Conservation (phyloP, 2,888 invertebrate species). For the Eristalinus aeneus region DNA sequence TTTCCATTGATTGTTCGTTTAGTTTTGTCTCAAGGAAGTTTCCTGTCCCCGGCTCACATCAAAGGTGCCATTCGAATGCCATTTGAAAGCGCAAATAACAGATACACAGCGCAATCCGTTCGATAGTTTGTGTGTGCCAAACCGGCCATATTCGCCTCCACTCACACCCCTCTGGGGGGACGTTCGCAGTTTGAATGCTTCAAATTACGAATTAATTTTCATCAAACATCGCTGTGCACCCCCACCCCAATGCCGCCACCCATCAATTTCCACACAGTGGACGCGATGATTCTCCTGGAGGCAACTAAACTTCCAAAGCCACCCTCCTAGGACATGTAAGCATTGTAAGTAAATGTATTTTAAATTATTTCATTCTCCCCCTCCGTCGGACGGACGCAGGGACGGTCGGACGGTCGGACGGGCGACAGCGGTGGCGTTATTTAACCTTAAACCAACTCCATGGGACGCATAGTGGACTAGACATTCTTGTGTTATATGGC, state of each 20-base stretch:
- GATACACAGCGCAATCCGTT: background rate
- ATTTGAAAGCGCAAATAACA: background rate
- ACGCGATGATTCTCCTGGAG: conserved; percentile 23
- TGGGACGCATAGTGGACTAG: conserved; percentile 69
- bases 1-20: conserved; percentile 42
- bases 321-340: conserved; percentile 66
- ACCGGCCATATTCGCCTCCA: conserved; percentile 10
- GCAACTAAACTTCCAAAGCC: conserved; percentile 56
- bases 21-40: conserved; percentile 2
- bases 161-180: conserved; percentile 1
- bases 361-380: conserved; percentile 54
- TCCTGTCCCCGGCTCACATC: background rate
- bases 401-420: too few relatives aligned
- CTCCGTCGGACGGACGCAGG: background rate
- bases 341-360: conserved; percentile 71
- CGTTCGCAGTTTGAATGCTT: conserved; percentile 48
- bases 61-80: background rate
- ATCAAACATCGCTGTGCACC: conserved; percentile 64
- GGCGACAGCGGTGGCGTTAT: conserved; percentile 31
- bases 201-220: conserved; percentile 71
- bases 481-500: conserved; percentile 52
- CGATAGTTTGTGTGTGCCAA: conserved; percentile 17
- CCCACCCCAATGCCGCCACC: background rate
- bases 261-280: background rate
- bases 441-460: conserved; percentile 67